Conservation (phyloP, 2,888 invertebrate genomes). For the Phoenoteleia sp. region DNA sequence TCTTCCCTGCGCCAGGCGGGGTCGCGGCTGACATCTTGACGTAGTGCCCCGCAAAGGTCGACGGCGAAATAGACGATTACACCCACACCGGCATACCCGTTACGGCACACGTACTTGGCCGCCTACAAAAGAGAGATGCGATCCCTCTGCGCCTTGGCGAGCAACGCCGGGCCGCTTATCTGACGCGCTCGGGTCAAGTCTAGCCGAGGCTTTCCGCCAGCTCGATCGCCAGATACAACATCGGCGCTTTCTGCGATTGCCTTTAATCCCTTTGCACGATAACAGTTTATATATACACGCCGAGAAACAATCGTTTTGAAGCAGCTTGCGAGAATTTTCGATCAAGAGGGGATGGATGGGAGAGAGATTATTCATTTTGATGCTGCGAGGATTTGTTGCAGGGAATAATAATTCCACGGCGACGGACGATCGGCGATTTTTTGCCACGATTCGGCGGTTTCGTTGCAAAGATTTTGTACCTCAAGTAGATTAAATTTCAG, state of each 20-base stretch:
- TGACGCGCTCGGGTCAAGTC: slow-evolving; percentile 70
- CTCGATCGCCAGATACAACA: slow-evolving; percentile 69
- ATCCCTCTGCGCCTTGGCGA: slow-evolving; percentile 36
- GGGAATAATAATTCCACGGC: slow-evolving; percentile 10
- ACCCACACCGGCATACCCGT: slow-evolving; percentile 68
- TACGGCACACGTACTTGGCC: slow-evolving; percentile 57
- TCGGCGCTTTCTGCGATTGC: slow-evolving; percentile 71
- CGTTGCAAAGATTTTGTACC: too few relatives aligned
- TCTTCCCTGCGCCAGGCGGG: slow-evolving; percentile 84
- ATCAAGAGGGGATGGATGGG: background rate
- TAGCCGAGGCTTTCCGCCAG: slow-evolving; percentile 51
- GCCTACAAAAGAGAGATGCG: slow-evolving; percentile 70
- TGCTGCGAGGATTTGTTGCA: background rate
- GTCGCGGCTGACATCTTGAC: slow-evolving; percentile 86
- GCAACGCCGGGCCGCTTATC: slow-evolving; percentile 55
- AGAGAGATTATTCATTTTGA: slow-evolving; percentile 39
- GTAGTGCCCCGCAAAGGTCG: slow-evolving; percentile 86
- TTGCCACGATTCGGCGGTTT: background rate
- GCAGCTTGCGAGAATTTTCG: slow-evolving; percentile 14
- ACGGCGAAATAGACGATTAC: slow-evolving; percentile 79
- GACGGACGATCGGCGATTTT: background rate
- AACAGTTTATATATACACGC: slow-evolving; percentile 58
- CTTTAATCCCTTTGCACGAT: slow-evolving; percentile 65
- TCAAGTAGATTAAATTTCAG: too few relatives aligned
- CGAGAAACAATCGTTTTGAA: slow-evolving; percentile 47